phyloP scores from a whole-genome alignment of 30 jellyfish, hydroid and myxozoan genomes.

The Turritopsis rubra region DNA sequence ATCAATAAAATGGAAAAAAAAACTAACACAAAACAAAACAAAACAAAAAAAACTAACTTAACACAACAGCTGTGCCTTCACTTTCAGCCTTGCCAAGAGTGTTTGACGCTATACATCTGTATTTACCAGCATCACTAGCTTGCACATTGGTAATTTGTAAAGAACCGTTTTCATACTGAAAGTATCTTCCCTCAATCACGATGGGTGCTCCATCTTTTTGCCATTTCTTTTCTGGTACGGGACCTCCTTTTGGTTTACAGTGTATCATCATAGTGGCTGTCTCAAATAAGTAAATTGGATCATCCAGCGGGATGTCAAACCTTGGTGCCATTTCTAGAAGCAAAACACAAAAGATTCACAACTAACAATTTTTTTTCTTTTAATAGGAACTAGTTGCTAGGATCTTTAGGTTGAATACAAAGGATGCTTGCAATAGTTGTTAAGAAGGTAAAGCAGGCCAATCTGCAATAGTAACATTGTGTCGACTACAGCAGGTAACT shows the following conservation, averaged over 20 bases:
- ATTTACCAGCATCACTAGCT: conserved; percentile 59
- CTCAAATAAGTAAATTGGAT: conserved; percentile 75
- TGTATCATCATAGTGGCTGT: conserved; percentile 46
- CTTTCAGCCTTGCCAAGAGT: conserved; percentile 47
- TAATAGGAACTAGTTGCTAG: too few relatives aligned
- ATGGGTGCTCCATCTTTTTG: conserved; percentile 34
- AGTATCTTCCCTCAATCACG: conserved; percentile 32
- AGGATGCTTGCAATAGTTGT: too few relatives aligned
- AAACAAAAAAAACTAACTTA: conserved; percentile 49
- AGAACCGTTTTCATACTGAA: conserved; percentile 46
- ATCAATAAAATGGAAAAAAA: too few relatives aligned
- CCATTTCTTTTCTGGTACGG: conserved; percentile 83
- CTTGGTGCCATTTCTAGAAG: conserved; percentile 51
- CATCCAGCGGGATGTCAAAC: conserved; percentile 61
- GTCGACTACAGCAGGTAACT: too few relatives aligned
- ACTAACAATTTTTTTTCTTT: too few relatives aligned
- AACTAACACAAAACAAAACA: too few relatives aligned
- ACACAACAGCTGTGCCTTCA: conserved; percentile 50
- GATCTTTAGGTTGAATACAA: too few relatives aligned
- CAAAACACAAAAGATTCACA: too few relatives aligned
- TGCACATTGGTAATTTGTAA: conserved; percentile 37
- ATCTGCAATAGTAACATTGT: too few relatives aligned
- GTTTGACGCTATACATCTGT: conserved; percentile 67
- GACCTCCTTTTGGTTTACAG: conserved; percentile 88
- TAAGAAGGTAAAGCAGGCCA: too few relatives aligned